Conservation (phyloP, 2,888 invertebrate species). For the Tiphia femorata region DNA sequence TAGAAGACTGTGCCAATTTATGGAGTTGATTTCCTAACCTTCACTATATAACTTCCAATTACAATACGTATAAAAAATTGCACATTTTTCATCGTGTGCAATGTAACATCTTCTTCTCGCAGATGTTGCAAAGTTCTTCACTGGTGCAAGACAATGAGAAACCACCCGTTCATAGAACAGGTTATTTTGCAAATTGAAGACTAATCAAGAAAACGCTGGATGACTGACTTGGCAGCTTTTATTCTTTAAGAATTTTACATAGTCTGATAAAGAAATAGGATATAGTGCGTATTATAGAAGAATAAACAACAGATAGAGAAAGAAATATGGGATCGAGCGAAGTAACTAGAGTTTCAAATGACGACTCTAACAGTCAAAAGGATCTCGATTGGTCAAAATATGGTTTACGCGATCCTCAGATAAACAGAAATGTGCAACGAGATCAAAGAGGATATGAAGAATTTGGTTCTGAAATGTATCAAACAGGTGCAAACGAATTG, state of each 20-base stretch:
- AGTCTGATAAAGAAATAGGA: not conserved
- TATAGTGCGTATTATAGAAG: conserved; percentile 8
- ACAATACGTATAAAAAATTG: no score
- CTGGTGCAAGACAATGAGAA: not conserved
- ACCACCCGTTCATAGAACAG: no score
- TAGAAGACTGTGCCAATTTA: no score
- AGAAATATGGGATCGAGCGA: conserved; percentile 49
- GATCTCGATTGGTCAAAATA: conserved; percentile 73
- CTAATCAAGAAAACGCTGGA: not conserved
- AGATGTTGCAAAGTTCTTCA: not conserved
- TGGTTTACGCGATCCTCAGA: conserved; percentile 70
- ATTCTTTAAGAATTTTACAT: not conserved
- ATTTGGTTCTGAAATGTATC: conserved; percentile 85
- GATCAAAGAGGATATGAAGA: conserved; percentile 80
- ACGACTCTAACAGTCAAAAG: conserved; percentile 43
- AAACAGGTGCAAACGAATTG: conserved; percentile 89
- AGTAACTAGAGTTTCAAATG: conserved; percentile 39
- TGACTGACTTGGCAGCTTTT: not conserved
- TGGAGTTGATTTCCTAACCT: no score
- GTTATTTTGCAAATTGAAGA: not conserved
- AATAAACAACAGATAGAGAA: not conserved
- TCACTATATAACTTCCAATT: no score
- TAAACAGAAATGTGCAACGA: conserved; percentile 70
- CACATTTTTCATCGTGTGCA: not conserved
- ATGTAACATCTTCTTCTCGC: not conserved